Percentiles rank a stretch among this genome's conserved stretches.
These are phyloP conservation scores for Clarias fuscus DNA, from an alignment of 2,797 vertebrate species.

Conservation along the genomic window DNA sequence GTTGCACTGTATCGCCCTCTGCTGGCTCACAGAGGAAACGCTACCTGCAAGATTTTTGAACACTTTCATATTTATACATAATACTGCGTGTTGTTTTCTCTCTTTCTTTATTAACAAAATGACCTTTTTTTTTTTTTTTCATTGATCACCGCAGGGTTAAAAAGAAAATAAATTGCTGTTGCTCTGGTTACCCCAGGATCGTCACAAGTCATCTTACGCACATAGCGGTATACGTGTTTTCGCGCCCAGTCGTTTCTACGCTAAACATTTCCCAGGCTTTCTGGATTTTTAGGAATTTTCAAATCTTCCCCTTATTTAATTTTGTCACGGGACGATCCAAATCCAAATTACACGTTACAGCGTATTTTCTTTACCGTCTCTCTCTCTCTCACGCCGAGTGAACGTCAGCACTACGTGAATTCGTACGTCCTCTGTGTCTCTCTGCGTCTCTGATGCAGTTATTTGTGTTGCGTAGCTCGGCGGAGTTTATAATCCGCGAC, in stretches of 20 bases:
- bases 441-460: background rate
- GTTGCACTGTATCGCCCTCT: conserved; percentile 37
- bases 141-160: background rate
- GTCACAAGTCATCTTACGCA: background rate
- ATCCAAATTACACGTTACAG: background rate
- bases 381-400: background rate
- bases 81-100: background rate
- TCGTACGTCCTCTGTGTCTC: background rate
- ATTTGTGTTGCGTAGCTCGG: background rate
- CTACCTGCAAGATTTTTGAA: background rate
- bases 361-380: background rate
- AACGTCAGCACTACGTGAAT: background rate
- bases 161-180: background rate
- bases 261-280: background rate
- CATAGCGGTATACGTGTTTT: background rate
- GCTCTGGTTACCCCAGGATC: background rate
- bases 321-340: background rate
- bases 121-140: background rate
- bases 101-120: background rate
- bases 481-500: conserved; percentile 35
- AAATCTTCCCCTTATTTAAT: background rate
- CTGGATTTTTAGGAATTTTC: background rate
- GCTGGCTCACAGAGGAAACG: conserved; percentile 18
- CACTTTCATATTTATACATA: background rate
- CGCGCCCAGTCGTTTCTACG: background rate